phyloP scores from a whole-genome alignment of 2,113 vertebrate genomes.

The Chelonoidis abingdonii region DNA sequence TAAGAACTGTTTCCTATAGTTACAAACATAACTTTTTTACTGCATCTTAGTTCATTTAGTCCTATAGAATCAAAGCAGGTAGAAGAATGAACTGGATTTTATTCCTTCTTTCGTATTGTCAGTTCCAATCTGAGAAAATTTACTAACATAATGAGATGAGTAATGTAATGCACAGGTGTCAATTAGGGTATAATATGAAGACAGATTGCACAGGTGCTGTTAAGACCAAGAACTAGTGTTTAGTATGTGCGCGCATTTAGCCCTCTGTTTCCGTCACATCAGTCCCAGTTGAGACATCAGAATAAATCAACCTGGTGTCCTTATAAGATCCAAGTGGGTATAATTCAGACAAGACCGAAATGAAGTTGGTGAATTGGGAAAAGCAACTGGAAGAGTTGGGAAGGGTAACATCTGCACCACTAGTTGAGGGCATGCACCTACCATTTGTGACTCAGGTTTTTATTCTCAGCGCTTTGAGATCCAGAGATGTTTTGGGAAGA shows the following conservation, averaged over 20 bases:
- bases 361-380: neutral
- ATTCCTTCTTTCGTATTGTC: neutral
- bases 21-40: neutral
- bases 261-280: neutral
- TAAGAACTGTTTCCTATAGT: neutral
- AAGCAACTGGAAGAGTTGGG: neutral
- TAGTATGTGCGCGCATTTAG: neutral
- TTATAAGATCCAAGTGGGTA: neutral
- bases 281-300: neutral
- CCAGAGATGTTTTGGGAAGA: rapidly evolving
- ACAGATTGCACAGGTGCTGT: neutral
- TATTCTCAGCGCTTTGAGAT: neutral
- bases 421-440: neutral
- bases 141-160: neutral
- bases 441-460: neutral
- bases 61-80: neutral
- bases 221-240: neutral
- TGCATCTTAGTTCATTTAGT: neutral
- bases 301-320: neutral
- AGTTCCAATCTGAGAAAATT: rapidly evolving
- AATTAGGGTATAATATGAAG: neutral
- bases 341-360: neutral
- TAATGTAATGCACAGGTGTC: neutral
- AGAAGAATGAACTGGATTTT: neutral
- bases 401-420: neutral